phyloP scores from a whole-genome alignment of 2,113 vertebrate species.

The Myrmecophaga tridactyla region DNA sequence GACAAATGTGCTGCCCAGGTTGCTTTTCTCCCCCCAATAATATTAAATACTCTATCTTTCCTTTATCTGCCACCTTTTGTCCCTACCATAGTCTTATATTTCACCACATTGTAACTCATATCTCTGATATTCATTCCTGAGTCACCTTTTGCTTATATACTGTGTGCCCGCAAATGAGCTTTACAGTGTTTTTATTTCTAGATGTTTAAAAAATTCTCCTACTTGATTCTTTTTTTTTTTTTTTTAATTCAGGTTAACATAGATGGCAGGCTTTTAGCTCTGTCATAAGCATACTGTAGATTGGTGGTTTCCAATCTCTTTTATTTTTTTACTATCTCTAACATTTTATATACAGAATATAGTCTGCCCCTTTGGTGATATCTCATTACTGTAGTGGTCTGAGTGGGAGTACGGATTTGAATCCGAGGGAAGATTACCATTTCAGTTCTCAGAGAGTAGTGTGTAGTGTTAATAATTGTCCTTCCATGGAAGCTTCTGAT shows the following conservation, averaged over 20 bases:
- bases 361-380: accelerated
- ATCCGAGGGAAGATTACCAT: not conserved
- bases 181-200: not conserved
- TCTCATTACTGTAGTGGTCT: not conserved
- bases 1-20: not conserved
- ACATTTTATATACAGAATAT: not conserved
- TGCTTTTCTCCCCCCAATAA: too few species aligned
- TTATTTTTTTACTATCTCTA: not conserved
- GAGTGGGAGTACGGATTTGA: not conserved
- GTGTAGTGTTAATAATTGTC: not conserved
- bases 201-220: not conserved
- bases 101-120: not conserved
- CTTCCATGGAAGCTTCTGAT: not conserved
- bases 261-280: not conserved
- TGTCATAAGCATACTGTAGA: not conserved
- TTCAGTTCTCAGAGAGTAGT: not conserved
- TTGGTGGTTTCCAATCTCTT: not conserved
- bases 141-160: not conserved
- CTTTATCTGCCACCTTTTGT: not conserved
- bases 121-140: not conserved
- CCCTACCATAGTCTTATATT: accelerated
- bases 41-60: not conserved
- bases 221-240: not conserved
- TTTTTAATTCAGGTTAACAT: not conserved
- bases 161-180: not conserved